Conservation (phyloP, 2,888 invertebrate species). For the Nephrotoma flavescens region DNA sequence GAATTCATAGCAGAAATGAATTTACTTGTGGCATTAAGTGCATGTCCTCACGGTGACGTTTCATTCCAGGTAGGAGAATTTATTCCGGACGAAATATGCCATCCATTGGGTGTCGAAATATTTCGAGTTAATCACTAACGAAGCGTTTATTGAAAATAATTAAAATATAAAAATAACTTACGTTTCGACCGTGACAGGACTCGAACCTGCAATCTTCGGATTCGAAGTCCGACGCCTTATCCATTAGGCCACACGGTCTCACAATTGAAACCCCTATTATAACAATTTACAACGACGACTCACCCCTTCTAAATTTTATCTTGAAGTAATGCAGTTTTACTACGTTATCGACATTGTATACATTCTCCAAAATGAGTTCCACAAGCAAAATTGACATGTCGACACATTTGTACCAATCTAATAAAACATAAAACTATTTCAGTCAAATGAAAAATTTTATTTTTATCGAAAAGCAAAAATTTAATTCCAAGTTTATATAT, state of each 20-base stretch:
- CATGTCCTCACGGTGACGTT: conserved; percentile 34
- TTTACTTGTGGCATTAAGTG: conserved; percentile 31
- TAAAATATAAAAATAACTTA: conserved; percentile 9
- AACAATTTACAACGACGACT: neutral
- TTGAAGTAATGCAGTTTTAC: neutral
- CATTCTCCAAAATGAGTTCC: neutral
- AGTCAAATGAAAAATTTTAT: neutral
- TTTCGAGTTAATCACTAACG: conserved; percentile 20
- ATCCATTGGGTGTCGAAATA: conserved; percentile 30
- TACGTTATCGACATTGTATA: neutral
- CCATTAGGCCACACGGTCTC: conserved; percentile 34
- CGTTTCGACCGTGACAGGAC: conserved; percentile 32
- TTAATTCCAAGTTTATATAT: neutral
- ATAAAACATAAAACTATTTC: neutral
- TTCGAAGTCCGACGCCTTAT: conserved; percentile 36
- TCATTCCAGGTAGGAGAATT: conserved; percentile 29
- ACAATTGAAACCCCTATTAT: neutral
- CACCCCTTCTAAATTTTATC: neutral
- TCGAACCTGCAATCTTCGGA: conserved; percentile 37
- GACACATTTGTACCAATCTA: conserved; percentile 4
- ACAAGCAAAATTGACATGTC: neutral
- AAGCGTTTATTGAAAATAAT: neutral
- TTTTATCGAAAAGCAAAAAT: neutral
- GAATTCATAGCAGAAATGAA: conserved; percentile 38
- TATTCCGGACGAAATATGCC: conserved; percentile 30